phyloP scores from a whole-genome alignment of 2,888 invertebrate genomes.

The Argyra leucocephala region DNA sequence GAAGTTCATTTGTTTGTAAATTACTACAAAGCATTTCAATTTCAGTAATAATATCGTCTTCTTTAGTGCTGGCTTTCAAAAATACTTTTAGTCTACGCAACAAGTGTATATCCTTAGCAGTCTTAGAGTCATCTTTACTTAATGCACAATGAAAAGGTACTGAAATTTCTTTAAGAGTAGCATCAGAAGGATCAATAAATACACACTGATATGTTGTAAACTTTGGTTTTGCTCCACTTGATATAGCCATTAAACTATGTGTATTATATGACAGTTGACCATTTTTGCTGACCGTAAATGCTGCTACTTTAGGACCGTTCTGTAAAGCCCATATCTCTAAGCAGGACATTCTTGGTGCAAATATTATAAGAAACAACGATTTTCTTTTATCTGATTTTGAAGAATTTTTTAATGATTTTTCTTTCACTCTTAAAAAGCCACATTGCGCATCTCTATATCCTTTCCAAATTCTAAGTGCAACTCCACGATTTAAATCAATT shows the following conservation, averaged over 20 bases:
- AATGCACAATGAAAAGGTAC: slow-evolving; percentile 88
- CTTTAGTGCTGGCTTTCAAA: slow-evolving; percentile 48
- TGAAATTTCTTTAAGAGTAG: slow-evolving; percentile 67
- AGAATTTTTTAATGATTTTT: slow-evolving; percentile 45
- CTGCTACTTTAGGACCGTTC: slow-evolving; percentile 80
- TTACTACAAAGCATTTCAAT: slow-evolving; percentile 46
- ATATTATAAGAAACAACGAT: slow-evolving; percentile 78
- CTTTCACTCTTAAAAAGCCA: slow-evolving; percentile 78
- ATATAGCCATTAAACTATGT: slow-evolving; percentile 69
- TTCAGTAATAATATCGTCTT: slow-evolving; percentile 39
- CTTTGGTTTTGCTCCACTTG: slow-evolving; percentile 48
- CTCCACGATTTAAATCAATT: slow-evolving; percentile 70
- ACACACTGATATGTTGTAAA: slow-evolving; percentile 62
- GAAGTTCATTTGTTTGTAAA: slow-evolving; percentile 62
- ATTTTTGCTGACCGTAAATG: slow-evolving; percentile 79
- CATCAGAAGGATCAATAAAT: slow-evolving; percentile 68
- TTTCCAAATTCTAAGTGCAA: slow-evolving; percentile 81
- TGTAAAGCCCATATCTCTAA: slow-evolving; percentile 89
- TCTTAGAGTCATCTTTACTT: slow-evolving; percentile 76
- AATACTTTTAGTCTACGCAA: slow-evolving; percentile 64
- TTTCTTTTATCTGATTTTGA: slow-evolving; percentile 41
- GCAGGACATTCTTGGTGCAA: slow-evolving; percentile 83
- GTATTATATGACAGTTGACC: slow-evolving; percentile 71
- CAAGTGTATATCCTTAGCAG: slow-evolving; percentile 78
- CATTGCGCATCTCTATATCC: slow-evolving; percentile 94